Conservation (phyloP, 2,797 vertebrate species). For the Ispidina lecontei region DNA sequence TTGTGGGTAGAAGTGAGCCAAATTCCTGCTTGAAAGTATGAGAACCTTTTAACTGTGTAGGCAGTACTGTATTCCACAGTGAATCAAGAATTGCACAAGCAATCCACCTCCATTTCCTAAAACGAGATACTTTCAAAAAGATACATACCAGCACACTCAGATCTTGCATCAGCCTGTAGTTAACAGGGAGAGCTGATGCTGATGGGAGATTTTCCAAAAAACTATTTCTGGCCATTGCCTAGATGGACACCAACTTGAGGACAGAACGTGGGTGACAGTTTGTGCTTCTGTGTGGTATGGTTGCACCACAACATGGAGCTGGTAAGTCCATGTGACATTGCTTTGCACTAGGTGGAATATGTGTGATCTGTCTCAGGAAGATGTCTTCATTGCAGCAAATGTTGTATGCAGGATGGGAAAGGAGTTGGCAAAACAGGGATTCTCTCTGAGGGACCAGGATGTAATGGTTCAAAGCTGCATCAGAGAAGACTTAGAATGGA, state of each 20-base stretch:
- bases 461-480: background rate
- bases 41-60: slow-evolving; percentile 13
- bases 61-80: background rate
- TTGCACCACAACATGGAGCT: rapidly evolving
- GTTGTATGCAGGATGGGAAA: background rate
- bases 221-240: background rate
- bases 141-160: rapidly evolving
- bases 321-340: background rate
- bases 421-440: background rate
- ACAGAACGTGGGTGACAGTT: background rate
- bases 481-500: background rate
- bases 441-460: background rate
- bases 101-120: background rate
- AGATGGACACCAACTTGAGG: rapidly evolving
- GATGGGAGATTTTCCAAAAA: background rate
- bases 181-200: background rate
- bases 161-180: background rate
- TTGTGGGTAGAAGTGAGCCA: background rate
- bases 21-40: background rate
- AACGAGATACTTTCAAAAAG: background rate
- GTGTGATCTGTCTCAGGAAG: background rate
- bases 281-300: background rate
- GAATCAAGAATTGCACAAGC: slow-evolving; percentile 19
- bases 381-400: background rate
- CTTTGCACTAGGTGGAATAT: background rate